phyloP scores from a whole-genome alignment of 2,888 invertebrate genomes.

The Drosophila formosana region DNA sequence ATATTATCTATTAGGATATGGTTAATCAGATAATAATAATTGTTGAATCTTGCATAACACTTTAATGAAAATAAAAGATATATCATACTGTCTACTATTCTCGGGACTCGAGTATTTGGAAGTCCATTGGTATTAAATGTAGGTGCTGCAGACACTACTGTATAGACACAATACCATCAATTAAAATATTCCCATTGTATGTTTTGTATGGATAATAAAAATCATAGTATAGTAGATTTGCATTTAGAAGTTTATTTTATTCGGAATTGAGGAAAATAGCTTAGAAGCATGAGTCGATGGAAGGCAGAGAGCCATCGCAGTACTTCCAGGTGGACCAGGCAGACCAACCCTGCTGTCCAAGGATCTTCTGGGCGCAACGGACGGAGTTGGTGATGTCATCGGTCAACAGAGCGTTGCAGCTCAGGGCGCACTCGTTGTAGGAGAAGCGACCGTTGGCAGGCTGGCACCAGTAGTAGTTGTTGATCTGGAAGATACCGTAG shows the following conservation, averaged over 20 bases:
- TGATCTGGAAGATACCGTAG: conserved; percentile 84
- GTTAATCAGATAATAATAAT: too few relatives aligned
- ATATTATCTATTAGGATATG: too few relatives aligned
- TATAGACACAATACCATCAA: too few relatives aligned
- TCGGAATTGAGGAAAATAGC: background rate
- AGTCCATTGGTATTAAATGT: too few relatives aligned
- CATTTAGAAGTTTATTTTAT: conserved; percentile 11
- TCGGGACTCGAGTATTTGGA: too few relatives aligned
- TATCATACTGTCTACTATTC: too few relatives aligned
- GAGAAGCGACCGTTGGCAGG: conserved; percentile 68
- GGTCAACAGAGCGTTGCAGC: conserved; percentile 59
- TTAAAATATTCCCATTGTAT: too few relatives aligned
- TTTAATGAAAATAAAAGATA: too few relatives aligned
- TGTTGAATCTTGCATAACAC: too few relatives aligned
- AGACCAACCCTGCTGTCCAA: conserved; percentile 69
- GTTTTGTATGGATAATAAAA: background rate
- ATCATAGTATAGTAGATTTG: background rate
- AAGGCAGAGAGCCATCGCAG: conserved; percentile 68
- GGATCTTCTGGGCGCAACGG: conserved; percentile 69
- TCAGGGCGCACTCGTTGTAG: conserved; percentile 74
- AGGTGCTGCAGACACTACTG: too few relatives aligned
- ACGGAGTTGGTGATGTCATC: conserved; percentile 45
- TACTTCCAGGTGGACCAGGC: conserved; percentile 80
- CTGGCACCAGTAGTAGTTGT: conserved; percentile 82
- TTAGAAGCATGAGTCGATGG: conserved; percentile 77